Conservation (phyloP, 2,888 invertebrate species). For the Agrochola lychnidis region DNA sequence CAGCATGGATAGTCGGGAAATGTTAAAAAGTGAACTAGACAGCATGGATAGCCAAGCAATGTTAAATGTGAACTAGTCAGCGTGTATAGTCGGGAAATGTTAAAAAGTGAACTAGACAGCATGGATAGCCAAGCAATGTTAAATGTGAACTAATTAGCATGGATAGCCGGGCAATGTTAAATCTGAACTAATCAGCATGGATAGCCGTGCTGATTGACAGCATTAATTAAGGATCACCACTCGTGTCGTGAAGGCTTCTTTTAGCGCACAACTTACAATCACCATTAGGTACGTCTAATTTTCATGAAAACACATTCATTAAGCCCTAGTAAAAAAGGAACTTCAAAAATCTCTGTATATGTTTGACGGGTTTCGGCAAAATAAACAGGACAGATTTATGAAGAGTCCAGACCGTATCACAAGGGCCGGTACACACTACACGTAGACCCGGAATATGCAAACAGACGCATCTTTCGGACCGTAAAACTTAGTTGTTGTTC, state of each 20-base stretch:
- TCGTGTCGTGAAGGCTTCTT: neutral
- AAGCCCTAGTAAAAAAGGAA: neutral
- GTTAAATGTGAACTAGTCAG: too few relatives aligned
- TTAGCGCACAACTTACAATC: neutral
- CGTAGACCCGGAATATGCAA: conserved; percentile 37
- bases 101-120: too few relatives aligned
- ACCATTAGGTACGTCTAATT: neutral
- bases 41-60: neutral
- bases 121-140: neutral
- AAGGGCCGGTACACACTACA: conserved; percentile 19
- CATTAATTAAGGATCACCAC: too few relatives aligned
- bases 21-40: neutral
- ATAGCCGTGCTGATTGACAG: neutral
- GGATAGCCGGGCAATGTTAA: too few relatives aligned
- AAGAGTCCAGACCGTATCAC: conserved; percentile 24
- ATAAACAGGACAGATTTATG: conserved; percentile 53
- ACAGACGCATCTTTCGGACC: conserved; percentile 52
- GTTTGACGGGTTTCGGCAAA: conserved; percentile 23
- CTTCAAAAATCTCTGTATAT: conserved; percentile 28
- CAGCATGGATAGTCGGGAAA: too few relatives aligned
- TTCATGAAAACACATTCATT: neutral
- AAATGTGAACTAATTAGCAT: too few relatives aligned
- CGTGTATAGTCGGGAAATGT: too few relatives aligned
- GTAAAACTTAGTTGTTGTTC: conserved; percentile 56
- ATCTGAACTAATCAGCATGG: too few relatives aligned